Conservation (phyloP, 2,113 vertebrate genomes). For the Entelurus aequoreus region DNA sequence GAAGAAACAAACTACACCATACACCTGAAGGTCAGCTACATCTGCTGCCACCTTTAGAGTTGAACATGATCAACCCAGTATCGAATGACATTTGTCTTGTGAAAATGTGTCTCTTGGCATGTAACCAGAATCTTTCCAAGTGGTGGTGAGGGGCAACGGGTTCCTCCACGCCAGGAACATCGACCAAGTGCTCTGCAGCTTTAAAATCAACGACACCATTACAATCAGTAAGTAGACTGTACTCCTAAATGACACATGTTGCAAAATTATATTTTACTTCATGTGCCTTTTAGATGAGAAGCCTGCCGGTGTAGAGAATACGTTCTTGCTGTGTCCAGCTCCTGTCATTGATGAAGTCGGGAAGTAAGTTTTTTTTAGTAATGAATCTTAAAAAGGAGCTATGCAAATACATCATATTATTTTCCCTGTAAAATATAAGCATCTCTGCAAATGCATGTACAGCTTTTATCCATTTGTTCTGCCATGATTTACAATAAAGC, state of each 20-base stretch:
- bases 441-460: conserved; percentile 21
- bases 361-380: conserved; percentile 74
- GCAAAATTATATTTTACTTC: not conserved
- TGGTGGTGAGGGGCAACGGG: conserved; percentile 82
- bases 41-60: not conserved
- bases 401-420: not conserved
- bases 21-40: not conserved
- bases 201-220: conserved; percentile 81
- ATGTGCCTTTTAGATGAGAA: conserved; percentile 71
- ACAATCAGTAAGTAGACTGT: conserved; percentile 79
- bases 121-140: conserved; percentile 81
- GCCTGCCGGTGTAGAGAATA: conserved; percentile 71
- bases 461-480: conserved; percentile 23
- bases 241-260: not conserved
- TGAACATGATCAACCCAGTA: not conserved
- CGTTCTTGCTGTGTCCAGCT: conserved; percentile 80
- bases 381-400: not conserved
- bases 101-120: conserved; percentile 1
- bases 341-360: conserved; percentile 77
- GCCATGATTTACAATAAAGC: conserved; percentile 21
- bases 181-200: conserved; percentile 85
- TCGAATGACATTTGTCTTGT: not conserved
- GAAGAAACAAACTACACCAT: not conserved
- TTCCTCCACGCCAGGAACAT: conserved; percentile 80
- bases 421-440: conserved; percentile 10